Conservation (phyloP, 2,797 vertebrate genomes). For the Acanthurus lineatus region DNA sequence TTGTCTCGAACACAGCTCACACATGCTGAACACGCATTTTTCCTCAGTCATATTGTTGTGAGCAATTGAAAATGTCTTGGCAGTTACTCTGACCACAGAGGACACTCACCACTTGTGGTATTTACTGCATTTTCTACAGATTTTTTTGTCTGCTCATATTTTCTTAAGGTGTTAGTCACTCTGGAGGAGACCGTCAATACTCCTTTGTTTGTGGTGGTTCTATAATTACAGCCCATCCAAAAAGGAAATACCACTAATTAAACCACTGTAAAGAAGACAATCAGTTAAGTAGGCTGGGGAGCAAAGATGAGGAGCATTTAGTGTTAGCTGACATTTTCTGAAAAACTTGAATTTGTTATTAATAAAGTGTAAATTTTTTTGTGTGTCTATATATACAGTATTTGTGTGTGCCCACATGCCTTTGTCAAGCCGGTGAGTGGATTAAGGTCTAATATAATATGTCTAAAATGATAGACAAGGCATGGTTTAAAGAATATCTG, state of each 20-base stretch:
- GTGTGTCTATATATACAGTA: constrained; percentile 9
- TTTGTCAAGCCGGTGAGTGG: constrained; percentile 22
- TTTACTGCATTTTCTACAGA: constrained; percentile 6
- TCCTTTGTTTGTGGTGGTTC: constrained; percentile 19
- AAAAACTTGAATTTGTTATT: constrained; percentile 13
- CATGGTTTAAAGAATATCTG: constrained; percentile 2
- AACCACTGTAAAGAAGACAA: constrained; percentile 37
- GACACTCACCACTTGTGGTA: background rate
- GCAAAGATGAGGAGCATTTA: constrained; percentile 40
- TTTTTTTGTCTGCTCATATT: constrained; percentile 18
- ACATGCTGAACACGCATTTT: background rate
- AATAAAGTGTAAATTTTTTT: constrained; percentile 1
- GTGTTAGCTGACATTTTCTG: constrained; percentile 28
- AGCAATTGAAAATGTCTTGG: background rate
- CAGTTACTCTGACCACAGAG: constrained; percentile 5
- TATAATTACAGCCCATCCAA: constrained; percentile 43
- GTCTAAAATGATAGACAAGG: background rate
- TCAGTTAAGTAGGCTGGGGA: constrained; percentile 32
- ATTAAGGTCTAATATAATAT: background rate
- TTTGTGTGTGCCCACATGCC: constrained; percentile 9
- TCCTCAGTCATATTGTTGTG: background rate
- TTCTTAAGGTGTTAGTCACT: constrained; percentile 29
- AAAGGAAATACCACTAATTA: constrained; percentile 41
- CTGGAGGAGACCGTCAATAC: constrained; percentile 25
- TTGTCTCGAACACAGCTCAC: background rate